Conservation (phyloP, 2,797 vertebrate species). For the Acanthurus tractus region DNA sequence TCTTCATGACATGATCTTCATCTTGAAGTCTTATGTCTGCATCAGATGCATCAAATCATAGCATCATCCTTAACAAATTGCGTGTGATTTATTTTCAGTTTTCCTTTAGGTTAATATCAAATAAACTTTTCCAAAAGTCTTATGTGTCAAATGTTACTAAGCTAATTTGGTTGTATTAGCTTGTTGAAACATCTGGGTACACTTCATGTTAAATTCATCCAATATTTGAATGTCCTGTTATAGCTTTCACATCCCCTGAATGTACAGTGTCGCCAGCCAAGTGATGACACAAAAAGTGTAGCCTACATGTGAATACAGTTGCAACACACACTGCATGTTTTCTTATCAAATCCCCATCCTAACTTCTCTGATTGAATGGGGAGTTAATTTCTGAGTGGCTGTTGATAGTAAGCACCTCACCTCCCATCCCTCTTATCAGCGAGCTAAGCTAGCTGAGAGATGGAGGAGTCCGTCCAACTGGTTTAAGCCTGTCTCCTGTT, state of each 20-base stretch:
- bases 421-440: conserved; percentile 73
- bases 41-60: neutral
- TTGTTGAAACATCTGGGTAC: neutral
- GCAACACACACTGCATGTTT: conserved; percentile 43
- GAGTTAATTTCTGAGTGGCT: conserved; percentile 66
- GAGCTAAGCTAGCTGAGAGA: conserved; percentile 40
- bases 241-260: neutral
- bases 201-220: neutral
- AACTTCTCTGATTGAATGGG: conserved; percentile 37
- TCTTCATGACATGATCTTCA: neutral
- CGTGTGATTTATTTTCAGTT: neutral
- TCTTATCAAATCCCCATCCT: conserved; percentile 43
- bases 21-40: neutral
- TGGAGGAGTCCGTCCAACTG: conserved; percentile 61
- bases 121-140: too few relatives aligned
- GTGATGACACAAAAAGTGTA: conserved; percentile 1
- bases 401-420: conserved; percentile 66
- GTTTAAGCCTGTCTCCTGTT: conserved; percentile 77
- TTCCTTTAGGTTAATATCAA: too few relatives aligned
- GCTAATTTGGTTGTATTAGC: too few relatives aligned
- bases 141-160: too few relatives aligned
- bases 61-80: too few relatives aligned
- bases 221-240: neutral
- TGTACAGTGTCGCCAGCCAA: neutral
- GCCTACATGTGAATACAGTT: conserved; percentile 36